Evolutionary conservation across 2,797 vertebrate species (phyloP), one percentile per base, ranked within the genome.

Genomic region (Pseudochromis fuscus): DNA sequence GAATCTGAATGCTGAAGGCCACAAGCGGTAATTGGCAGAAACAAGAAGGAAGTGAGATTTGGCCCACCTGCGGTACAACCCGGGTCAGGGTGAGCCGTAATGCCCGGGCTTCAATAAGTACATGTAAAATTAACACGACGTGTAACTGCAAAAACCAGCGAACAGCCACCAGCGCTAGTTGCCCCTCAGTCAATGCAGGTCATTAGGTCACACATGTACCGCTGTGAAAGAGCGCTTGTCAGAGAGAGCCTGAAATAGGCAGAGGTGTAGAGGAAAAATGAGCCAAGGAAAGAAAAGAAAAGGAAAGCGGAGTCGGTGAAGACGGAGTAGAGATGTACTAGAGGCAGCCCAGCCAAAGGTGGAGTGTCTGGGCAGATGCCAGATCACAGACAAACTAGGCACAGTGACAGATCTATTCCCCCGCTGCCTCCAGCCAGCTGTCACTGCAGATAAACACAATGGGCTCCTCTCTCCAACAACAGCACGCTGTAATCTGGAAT

Each of bases 371-470:
- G 84, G 77, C 72, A 81, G 83, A 84, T 75, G 87, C 85, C 86
- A 85, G 72, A 87, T 87, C 87, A 77, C 74, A 82, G 85, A 79
- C 84, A 85, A 88, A 90, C 86, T 76, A 85, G 89, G 79, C 87
- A 62, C 81, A 73, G 82, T 88, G 88, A 92, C 88, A 88, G 86
- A 88, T 91, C 85, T 81, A 79, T 75, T 74, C 87, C 85, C 77
- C 77, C 13, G 73, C 88, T 81, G 87, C 88, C 86, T 84, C 57
- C 70, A 85, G 86, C 87, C 91, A 90, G 91, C 89, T 91, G 91
- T 88, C 88, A 83, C 80, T 58, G 84, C 79, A 87, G 88, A 90
- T 89, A 89, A 90, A 92, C 84, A 91, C 83, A 87, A 89, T 69
- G 68, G 74, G 68, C 82, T 80, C 73, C 72, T 68, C 72, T 85